phyloP scores from a whole-genome alignment of 64 coral and sea anemone species.

The Catalaphyllia jardinei region DNA sequence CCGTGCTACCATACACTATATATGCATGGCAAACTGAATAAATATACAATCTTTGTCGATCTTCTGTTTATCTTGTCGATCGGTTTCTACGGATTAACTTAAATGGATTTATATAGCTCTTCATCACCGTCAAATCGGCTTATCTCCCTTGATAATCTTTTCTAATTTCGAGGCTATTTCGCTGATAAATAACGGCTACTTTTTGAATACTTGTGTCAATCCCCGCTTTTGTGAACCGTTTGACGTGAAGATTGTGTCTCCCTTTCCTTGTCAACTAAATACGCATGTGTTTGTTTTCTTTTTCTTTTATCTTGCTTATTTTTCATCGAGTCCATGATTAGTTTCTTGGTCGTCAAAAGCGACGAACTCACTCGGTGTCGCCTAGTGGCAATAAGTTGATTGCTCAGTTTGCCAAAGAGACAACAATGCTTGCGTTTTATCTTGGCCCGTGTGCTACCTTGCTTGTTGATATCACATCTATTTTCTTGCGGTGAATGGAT shows the following conservation, averaged over 20 bases:
- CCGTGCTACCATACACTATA: too few relatives aligned
- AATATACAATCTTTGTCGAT: not conserved
- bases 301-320: conserved; percentile 6
- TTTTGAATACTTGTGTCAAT: conserved; percentile 32
- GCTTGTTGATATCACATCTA: not conserved
- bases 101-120: not conserved
- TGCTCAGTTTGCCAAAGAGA: conserved; percentile 16
- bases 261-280: not conserved
- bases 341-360: not conserved
- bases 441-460: not conserved
- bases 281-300: not conserved
- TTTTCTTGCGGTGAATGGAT: too few relatives aligned
- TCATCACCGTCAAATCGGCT: conserved; percentile 22
- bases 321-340: not conserved
- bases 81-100: conserved; percentile 20
- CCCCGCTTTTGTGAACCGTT: not conserved
- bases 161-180: not conserved
- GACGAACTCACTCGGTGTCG: not conserved
- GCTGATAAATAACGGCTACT: not conserved
- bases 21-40: too few relatives aligned
- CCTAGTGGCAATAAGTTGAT: not conserved
- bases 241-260: not conserved
- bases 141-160: conserved; percentile 18
- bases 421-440: not conserved
- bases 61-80: not conserved